These are phyloP conservation scores for Plebejus anna DNA, from an alignment of 2,888 invertebrate species.

Conservation along the genomic window DNA sequence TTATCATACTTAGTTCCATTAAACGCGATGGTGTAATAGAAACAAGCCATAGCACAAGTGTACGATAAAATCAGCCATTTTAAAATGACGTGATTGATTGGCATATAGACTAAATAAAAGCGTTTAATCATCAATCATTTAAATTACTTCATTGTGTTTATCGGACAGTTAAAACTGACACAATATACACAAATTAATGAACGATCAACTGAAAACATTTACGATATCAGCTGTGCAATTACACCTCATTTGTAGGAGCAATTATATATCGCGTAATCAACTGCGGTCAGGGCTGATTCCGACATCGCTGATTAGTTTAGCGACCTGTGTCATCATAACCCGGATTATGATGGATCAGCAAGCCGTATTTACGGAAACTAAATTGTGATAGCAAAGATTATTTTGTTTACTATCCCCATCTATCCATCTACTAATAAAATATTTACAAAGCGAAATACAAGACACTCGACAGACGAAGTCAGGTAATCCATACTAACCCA, in stretches of 20 bases:
- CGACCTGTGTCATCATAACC: slow-evolving; percentile 15
- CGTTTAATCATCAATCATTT: slow-evolving; percentile 25
- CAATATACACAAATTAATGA: slow-evolving; percentile 76
- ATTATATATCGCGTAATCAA: slow-evolving; percentile 74
- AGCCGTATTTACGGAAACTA: not conserved
- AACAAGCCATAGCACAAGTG: not conserved
- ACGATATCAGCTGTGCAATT: slow-evolving; percentile 60
- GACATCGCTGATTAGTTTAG: slow-evolving; percentile 45
- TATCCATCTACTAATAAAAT: not conserved
- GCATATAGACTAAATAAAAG: slow-evolving; percentile 22
- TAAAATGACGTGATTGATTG: slow-evolving; percentile 5
- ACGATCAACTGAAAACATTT: slow-evolving; percentile 68
- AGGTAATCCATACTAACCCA: too few species aligned
- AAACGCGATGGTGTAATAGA: not conserved
- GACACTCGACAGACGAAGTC: too few species aligned
- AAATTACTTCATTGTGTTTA: slow-evolving; percentile 42
- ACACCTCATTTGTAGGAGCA: slow-evolving; percentile 70
- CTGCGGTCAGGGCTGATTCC: slow-evolving; percentile 44
- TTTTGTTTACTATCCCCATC: not conserved
- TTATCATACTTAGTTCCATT: not conserved
- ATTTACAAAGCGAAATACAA: not conserved
- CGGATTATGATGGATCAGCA: slow-evolving; percentile 14
- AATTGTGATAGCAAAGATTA: not conserved
- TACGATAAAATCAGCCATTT: not conserved
- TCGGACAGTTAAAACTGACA: slow-evolving; percentile 62